Conservation (phyloP, 2,797 vertebrate species). For the Scomberomorus guttatus region DNA sequence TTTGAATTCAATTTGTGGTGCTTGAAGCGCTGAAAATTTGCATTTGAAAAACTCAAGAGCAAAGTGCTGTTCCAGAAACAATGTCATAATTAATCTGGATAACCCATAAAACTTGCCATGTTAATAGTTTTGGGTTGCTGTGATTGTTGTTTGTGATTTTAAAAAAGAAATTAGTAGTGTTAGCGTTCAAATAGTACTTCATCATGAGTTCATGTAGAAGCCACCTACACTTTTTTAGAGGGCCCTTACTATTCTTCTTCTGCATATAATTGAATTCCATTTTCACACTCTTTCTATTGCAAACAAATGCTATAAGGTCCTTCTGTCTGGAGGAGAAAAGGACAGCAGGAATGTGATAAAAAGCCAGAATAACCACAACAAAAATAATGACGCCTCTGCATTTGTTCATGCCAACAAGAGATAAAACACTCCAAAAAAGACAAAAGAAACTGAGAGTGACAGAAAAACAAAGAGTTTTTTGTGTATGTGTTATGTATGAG, state of each 20-base stretch:
- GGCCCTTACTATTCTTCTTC: slow-evolving; percentile 8
- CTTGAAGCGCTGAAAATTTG: not conserved
- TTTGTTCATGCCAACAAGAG: slow-evolving; percentile 35
- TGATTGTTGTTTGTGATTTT: not conserved
- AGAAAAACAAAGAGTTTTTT: slow-evolving; percentile 10
- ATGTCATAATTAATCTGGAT: not conserved
- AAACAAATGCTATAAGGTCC: slow-evolving; percentile 30
- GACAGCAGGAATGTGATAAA: slow-evolving; percentile 40
- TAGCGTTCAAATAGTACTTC: not conserved
- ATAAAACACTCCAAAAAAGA: slow-evolving; percentile 33
- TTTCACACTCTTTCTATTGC: slow-evolving; percentile 27
- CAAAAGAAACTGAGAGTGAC: slow-evolving; percentile 15
- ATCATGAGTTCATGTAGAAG: not conserved
- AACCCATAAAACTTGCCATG: not conserved
- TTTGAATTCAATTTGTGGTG: too few species aligned
- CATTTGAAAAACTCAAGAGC: not conserved
- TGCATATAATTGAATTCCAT: slow-evolving; percentile 35
- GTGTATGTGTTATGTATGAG: not conserved
- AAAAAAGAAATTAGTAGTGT: not conserved
- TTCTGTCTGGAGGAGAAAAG: slow-evolving; percentile 39
- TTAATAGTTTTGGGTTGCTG: not conserved
- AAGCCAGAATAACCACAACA: slow-evolving; percentile 29
- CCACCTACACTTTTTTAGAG: slow-evolving; percentile 18
- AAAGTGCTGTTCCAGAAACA: not conserved
- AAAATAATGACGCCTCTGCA: slow-evolving; percentile 39